These are phyloP conservation scores for Ptychobarbus kaznakovi DNA, from an alignment of 2,797 vertebrate genomes.

Conservation along the genomic window DNA sequence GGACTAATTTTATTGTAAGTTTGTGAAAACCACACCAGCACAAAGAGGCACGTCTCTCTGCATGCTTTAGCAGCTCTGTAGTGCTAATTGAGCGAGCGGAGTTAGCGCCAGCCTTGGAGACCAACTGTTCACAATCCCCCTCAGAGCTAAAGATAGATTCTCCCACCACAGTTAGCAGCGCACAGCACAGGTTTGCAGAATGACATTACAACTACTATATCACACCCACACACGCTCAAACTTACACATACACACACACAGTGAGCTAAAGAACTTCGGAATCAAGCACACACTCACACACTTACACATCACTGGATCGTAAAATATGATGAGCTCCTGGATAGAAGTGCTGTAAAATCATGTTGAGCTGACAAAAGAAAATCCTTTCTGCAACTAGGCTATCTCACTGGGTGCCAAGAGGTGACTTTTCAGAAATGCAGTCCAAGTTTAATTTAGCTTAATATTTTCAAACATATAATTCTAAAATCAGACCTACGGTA, in stretches of 20 bases:
- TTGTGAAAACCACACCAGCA: constrained; percentile 18
- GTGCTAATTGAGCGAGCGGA: constrained; percentile 43
- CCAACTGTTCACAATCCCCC: constrained; percentile 48
- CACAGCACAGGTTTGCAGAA: constrained; percentile 29
- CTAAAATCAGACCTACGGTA: neutral
- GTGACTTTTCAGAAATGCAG: neutral
- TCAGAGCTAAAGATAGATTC: constrained; percentile 42
- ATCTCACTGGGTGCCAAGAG: neutral
- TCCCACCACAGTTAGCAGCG: constrained; percentile 33
- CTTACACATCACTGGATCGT: constrained; percentile 5
- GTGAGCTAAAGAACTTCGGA: neutral
- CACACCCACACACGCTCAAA: constrained; percentile 24
- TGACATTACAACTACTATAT: constrained; percentile 49
- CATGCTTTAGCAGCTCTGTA: constrained; percentile 45
- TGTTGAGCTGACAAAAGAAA: neutral
- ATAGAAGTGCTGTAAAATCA: constrained; percentile 17
- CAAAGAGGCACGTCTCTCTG: constrained; percentile 33
- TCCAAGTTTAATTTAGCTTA: neutral
- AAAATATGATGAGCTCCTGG: neutral
- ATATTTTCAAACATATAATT: neutral
- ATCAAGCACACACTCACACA: constrained; percentile 21
- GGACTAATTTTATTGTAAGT: constrained; percentile 5
- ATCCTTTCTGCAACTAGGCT: neutral
- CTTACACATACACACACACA: neutral
- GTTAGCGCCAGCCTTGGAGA: constrained; percentile 25